Evolutionary conservation across 2,888 invertebrate genomes (phyloP), one percentile per base, ranked within the genome.

Genomic region (Melanophora roralis): DNA sequence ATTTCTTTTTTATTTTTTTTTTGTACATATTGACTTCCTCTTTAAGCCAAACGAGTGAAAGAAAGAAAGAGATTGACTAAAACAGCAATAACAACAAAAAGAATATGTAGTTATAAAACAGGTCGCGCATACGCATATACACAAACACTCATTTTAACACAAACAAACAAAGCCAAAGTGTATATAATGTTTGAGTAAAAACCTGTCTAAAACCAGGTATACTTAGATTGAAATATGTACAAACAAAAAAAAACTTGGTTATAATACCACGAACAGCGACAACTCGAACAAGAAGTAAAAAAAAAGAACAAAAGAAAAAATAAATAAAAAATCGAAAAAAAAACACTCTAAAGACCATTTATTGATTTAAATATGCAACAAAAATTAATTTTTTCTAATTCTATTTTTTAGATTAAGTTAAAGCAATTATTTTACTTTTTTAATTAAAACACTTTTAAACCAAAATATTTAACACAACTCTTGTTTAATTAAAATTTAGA

Each of bases 51-150:
- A 8, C 12, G 27, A 23, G 27, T 27, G 3, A 49, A 11, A 19
- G 38, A 4, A 47, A 34, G 2, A 49, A 32, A 43, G 19, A 60
- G 45, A 51, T 27, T 27, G 32, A 53, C n/a, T 14, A 16, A 40
- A 57, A 34, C 19, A 57, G 32, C 32, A 60, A 55, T 14, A 49
- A 60, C 38, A 64, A 47, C 23, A 73, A 62, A 32, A 47, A 43
- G 5, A 51, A 57, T 21, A 34, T 16, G 55, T 45, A 45, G 45
- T 45, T 36, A 14, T 59, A 71, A 80, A 80, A 80, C 80, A 76
- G 80, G 80, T 80, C 80, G 80, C 80, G 80, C 80, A 80, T 76
- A 76, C 80, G 67, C 69, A 74, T 45, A 72, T 53, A 53, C 19
- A 40, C 7, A 16, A 12, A 19, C n/a, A 57, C 16, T 53, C 62